Evolutionary conservation across 2,797 vertebrate genomes (phyloP).

Genomic region (Triplophysa bombifrons): DNA sequence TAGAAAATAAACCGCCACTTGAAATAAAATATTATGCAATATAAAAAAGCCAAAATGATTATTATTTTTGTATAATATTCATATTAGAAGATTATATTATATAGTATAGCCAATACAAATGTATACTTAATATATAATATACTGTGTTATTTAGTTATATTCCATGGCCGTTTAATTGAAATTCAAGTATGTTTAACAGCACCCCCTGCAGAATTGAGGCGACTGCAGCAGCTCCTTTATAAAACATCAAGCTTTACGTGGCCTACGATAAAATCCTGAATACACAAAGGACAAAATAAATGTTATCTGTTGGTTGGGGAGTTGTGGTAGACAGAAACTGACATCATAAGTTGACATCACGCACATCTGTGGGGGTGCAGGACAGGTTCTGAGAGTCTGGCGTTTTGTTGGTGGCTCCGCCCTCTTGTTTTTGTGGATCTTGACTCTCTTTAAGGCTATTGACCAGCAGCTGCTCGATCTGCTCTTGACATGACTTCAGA

Average conservation of each 20-base stretch:
- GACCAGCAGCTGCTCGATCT: constrained; percentile 91
- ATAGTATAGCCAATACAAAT: constrained; percentile 69
- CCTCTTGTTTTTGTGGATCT: constrained; percentile 63
- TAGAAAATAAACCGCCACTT: not conserved
- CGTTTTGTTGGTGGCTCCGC: constrained; percentile 78
- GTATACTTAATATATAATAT: constrained; percentile 28
- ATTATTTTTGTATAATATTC: constrained; percentile 35
- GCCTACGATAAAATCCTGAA: constrained; percentile 24
- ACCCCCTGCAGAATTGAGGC: constrained; percentile 73
- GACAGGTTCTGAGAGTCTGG: constrained; percentile 90
- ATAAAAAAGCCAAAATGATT: constrained; percentile 59
- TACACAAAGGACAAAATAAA: constrained; percentile 29
- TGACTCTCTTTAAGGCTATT: constrained; percentile 80
- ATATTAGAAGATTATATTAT: constrained; percentile 62
- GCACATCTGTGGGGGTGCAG: constrained; percentile 95
- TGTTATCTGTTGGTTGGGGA: not conserved
- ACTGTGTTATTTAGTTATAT: constrained; percentile 1
- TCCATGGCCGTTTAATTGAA: constrained; percentile 26
- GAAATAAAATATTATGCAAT: constrained; percentile 65
- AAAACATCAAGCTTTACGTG: constrained; percentile 56
- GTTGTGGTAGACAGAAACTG: not conserved
- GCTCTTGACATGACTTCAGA: constrained; percentile 95
- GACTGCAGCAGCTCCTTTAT: constrained; percentile 70
- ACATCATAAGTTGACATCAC: constrained; percentile 93
- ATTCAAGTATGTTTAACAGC: constrained; percentile 37